These are phyloP conservation scores for Ceratoteleas bidentatus DNA, from an alignment of 1,140 invertebrate genomes.

Conservation along the genomic window DNA sequence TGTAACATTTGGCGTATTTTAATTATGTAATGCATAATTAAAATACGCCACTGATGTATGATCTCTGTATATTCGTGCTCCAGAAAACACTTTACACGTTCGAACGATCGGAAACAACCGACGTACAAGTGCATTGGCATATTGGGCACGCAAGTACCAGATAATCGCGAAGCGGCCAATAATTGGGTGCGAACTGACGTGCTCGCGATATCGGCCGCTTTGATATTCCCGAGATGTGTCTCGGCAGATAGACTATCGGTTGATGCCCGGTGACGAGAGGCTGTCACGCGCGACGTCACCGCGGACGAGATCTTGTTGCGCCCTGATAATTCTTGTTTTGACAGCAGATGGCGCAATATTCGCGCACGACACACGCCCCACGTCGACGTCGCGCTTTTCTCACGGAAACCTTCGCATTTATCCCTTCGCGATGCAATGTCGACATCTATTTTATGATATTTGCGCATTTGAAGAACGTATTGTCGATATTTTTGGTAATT, in stretches of 20 bases:
- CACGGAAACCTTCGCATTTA: no score
- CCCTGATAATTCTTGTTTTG: slow-evolving; percentile 1
- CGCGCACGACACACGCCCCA: no score
- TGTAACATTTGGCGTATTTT: no score
- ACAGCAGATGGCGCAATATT: background rate
- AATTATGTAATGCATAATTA: no score
- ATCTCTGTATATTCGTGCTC: no score
- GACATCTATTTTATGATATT: no score
- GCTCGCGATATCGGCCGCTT: slow-evolving; percentile 38
- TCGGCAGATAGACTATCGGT: slow-evolving; percentile 32
- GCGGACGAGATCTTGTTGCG: slow-evolving; percentile 10
- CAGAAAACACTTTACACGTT: background rate
- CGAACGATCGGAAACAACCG: background rate
- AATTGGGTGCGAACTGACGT: slow-evolving; percentile 47
- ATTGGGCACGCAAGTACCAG: slow-evolving; percentile 7
- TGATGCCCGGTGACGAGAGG: slow-evolving; percentile 28
- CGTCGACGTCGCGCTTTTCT: no score
- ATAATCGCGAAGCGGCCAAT: slow-evolving; percentile 26
- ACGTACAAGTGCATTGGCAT: slow-evolving; percentile 21
- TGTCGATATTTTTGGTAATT: no score
- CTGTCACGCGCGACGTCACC: slow-evolving; percentile 13
- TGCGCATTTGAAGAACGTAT: no score
- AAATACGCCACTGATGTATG: no score
- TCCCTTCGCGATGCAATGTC: no score
- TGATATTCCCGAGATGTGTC: slow-evolving; percentile 45